Evolutionary conservation across 2,888 invertebrate species (phyloP), one percentile per base, ranked within the genome.

Genomic region (Acleris sparsana): DNA sequence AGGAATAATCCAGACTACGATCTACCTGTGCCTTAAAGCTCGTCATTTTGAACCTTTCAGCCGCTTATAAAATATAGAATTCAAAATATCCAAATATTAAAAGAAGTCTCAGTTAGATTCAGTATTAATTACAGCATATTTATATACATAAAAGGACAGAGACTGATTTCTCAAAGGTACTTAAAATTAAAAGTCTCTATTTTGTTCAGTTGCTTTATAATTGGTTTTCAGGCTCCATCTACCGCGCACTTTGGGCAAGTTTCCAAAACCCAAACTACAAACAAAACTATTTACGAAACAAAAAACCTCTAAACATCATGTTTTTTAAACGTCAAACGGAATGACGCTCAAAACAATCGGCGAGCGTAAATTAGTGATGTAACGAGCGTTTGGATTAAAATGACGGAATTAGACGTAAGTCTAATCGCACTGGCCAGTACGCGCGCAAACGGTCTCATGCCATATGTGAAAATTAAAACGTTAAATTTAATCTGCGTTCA

Each of bases 311-410:
- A 18, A 49, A 49, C 49, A 63, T 39, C 60, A 52, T 52, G 16
- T 59, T 53, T 64, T 65, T 65, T 49, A 51, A 49, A 49, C 51
- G 49, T 61, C 55, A 65, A 61, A 46, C n/a, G 20, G 49, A 44
- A 43, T 65, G 65, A 65, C 65, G 60, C 56, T 20, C 51, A 17
- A 49, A 56, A 61, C 59, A 60, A 55, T 55, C n/a, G 18, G 13
- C 60, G 46, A 22, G 33, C 60, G 65, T 65, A 65, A 65, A 60
- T 65, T 60, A 65, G 65, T 65, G 60, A 61, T 61, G 60, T 65
- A 65, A 65, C 60, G 60, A 55, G 55, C 55, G 49, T 65, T 55
- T 55, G 55, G 65, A 65, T 65, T 65, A 65, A 63, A 49, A 39
- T 39, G 17, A 33, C 48, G 48, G 55, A 56, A 56, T 62, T 29